phyloP scores from a whole-genome alignment of 2,797 vertebrate genomes.

The Cirrhinus molitorella region DNA sequence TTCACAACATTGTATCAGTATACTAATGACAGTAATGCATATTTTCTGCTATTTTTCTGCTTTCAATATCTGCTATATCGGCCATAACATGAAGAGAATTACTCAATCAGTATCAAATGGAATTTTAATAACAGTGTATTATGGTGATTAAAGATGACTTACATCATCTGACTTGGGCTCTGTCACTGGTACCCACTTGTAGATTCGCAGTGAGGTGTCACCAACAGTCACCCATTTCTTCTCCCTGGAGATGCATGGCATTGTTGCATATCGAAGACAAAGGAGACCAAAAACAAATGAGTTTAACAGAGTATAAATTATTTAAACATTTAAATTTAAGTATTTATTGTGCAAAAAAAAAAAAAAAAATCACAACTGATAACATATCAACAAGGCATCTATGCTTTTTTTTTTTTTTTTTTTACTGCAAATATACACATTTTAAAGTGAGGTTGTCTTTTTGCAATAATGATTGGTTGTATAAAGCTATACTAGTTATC shows the following conservation, averaged over 20 bases:
- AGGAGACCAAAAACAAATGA: neutral
- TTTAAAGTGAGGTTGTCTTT: neutral
- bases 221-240: slow-evolving; percentile 99
- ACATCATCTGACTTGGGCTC: slow-evolving; percentile 98
- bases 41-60: too few relatives aligned
- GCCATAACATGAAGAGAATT: neutral
- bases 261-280: slow-evolving; percentile 8
- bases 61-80: neutral
- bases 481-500: neutral
- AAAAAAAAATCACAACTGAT: neutral
- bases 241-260: slow-evolving; percentile 82
- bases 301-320: neutral
- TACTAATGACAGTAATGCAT: neutral
- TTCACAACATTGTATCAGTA: neutral
- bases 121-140: neutral
- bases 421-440: too few relatives aligned
- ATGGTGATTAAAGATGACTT: slow-evolving; percentile 74
- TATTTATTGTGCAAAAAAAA: neutral
- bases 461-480: neutral
- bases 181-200: slow-evolving; percentile 99
- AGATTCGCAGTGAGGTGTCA: slow-evolving; percentile 97
- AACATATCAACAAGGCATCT: neutral
- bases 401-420: neutral
- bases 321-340: neutral
- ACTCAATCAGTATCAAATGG: neutral